Base-by-base conservation (phyloP, 2,113 vertebrate genomes). In the Prolemur simus region DNA sequence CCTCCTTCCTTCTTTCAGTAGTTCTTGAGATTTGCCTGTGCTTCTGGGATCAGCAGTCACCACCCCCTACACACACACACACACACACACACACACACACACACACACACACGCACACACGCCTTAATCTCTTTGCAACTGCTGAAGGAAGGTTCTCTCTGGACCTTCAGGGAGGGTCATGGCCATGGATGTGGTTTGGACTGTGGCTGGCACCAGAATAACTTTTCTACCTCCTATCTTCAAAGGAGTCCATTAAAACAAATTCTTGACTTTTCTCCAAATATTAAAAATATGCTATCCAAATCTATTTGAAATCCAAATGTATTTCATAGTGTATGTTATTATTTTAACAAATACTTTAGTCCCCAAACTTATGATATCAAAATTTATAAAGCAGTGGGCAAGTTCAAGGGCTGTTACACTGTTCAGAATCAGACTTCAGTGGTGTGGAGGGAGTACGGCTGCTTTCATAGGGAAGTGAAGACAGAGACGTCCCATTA, bases 301-400 rank as follows among this genome's bases (percentile, higher is more conserved):
- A 69, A 60, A 52, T 78, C 23, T 45, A 42, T 63, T 95, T 92
- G 42, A 97, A 89, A 83, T 60, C n/a, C 25, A 78, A 58, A 45
- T 83, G 11, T 11, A 42, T 60, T 47, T 76, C 29, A n/a, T 45
- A 87, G 1, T 42, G 37, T 42, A 34, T 88, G 42, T 77, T 77
- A 37, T 13, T 34, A 12, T 89, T 86, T 93, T 74, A 93, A 69
- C 60, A 89, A 37, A 10, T 78, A 37, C 77, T 71, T 60, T 89
- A 64, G 39, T 88, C 42, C 47, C 77, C 71, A 88, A 71, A 37
- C 42, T 45, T 84, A 34, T 25, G 58, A 52, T 71, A 56, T 74
- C 34, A 54, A 78, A 78, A 83, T 73, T 45, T 37, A 14, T 23
- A 73, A 66, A 49, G 23, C 21, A 34, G 23, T 8, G 20, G 32